Percentiles rank a stretch among this genome's conserved stretches.
Evolutionary conservation across 2,113 vertebrate species (phyloP).

Genomic region (Carassius gibelio): DNA sequence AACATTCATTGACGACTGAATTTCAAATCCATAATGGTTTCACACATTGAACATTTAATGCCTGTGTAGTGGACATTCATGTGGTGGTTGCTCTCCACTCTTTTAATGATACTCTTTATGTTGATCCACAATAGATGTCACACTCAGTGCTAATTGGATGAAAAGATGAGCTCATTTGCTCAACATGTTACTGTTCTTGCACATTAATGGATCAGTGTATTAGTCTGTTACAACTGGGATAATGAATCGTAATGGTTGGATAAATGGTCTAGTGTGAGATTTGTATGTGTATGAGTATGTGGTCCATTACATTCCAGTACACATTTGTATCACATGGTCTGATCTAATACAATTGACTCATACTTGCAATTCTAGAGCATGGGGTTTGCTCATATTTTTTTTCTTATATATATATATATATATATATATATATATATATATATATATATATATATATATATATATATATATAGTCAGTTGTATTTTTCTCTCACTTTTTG

Average conservation of each 20-base stretch:
- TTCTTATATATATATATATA: too few species aligned
- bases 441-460: background rate
- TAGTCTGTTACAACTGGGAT: constrained; percentile 42
- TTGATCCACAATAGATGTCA: constrained; percentile 55
- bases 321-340: constrained; percentile 9
- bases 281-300: too few species aligned
- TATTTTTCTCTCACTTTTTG: background rate
- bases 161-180: constrained; percentile 55
- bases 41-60: constrained; percentile 21
- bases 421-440: background rate
- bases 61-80: constrained; percentile 30
- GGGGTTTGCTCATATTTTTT: too few species aligned
- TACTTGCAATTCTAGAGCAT: background rate
- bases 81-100: background rate
- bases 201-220: constrained; percentile 46
- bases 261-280: constrained; percentile 10
- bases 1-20: background rate
- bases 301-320: constrained; percentile 21
- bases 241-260: constrained; percentile 50
- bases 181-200: constrained; percentile 49
- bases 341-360: constrained; percentile 7
- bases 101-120: constrained; percentile 42
- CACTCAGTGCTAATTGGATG: constrained; percentile 59
- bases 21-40: background rate
- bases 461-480: background rate